Conservation (phyloP, 2,888 invertebrate genomes). For the Lepidocyrtoides sp. region DNA sequence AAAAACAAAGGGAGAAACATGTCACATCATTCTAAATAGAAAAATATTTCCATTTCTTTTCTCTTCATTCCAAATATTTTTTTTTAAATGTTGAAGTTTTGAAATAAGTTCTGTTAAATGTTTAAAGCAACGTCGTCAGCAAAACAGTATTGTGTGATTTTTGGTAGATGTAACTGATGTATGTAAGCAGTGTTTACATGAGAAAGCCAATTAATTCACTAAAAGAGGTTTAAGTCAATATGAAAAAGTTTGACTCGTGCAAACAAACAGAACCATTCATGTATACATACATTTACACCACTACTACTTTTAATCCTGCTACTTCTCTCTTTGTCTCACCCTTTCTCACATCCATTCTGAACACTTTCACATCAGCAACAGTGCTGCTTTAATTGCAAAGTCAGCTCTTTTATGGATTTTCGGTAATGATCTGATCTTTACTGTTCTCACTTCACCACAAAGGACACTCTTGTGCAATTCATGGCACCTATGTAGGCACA, state of each 20-base stretch:
- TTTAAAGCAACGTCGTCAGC: neutral
- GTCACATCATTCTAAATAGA: no score
- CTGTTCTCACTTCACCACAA: neutral
- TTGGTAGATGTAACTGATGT: neutral
- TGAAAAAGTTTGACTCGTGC: slow-evolving; percentile 50
- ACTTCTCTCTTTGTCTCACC: neutral
- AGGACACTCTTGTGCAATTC: neutral
- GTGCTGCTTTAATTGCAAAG: neutral
- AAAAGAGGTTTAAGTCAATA: slow-evolving; percentile 29
- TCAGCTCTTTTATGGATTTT: slow-evolving; percentile 12
- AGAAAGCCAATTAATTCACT: slow-evolving; percentile 49
- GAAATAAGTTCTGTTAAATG: no score
- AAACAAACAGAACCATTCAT: slow-evolving; percentile 36
- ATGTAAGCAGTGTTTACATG: slow-evolving; percentile 29
- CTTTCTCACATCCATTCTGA: neutral
- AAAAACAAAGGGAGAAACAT: no score
- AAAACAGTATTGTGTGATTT: slow-evolving; percentile 29
- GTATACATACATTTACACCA: no score
- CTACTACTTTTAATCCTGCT: no score
- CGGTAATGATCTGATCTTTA: neutral
- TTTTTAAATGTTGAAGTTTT: no score
- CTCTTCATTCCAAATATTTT: no score
- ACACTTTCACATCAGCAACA: neutral
- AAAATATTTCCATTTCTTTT: no score
- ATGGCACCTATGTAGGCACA: neutral